A percentile compares a stretch with the other conserved stretches of the same genome.
These are phyloP conservation scores for Drosophila trichaetosa DNA, from an alignment of 2,888 invertebrate species.

Conservation along the genomic window DNA sequence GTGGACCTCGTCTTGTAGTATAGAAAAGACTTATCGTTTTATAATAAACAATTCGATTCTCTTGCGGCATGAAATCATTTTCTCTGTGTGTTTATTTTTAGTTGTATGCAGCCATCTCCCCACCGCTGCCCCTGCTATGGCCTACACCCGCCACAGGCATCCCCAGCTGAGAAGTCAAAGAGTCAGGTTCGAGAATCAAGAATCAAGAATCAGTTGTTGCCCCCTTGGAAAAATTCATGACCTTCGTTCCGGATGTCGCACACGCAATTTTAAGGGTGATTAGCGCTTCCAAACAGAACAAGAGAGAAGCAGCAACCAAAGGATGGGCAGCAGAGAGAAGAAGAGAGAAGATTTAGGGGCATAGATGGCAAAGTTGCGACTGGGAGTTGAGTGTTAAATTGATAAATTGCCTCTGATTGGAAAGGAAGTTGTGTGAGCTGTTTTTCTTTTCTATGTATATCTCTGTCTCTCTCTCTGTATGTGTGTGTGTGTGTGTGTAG, in stretches of 20 bases:
- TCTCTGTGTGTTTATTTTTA: not conserved
- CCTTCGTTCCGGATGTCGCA: slow-evolving; percentile 65
- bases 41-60: not conserved
- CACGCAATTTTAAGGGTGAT: slow-evolving; percentile 78
- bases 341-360: slow-evolving; percentile 1
- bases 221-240: slow-evolving; percentile 38
- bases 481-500: not conserved
- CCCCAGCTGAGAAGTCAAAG: slow-evolving; percentile 10
- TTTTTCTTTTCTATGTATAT: not conserved
- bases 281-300: slow-evolving; percentile 55
- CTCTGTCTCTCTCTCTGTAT: not conserved
- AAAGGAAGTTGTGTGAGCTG: slow-evolving; percentile 71
- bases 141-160: not conserved
- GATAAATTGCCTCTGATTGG: slow-evolving; percentile 76
- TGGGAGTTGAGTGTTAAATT: slow-evolving; percentile 74
- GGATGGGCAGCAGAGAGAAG: not conserved
- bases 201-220: slow-evolving; percentile 46
- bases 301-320: slow-evolving; percentile 27
- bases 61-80: not conserved
- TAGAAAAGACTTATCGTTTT: not conserved
- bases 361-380: slow-evolving; percentile 31
- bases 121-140: not conserved
- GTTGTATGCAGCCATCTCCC: not conserved
- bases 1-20: not conserved
- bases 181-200: slow-evolving; percentile 15